These are phyloP conservation scores for Hippoglossus hippoglossus DNA, from an alignment of 2,797 vertebrate species.

Conservation along the genomic window DNA sequence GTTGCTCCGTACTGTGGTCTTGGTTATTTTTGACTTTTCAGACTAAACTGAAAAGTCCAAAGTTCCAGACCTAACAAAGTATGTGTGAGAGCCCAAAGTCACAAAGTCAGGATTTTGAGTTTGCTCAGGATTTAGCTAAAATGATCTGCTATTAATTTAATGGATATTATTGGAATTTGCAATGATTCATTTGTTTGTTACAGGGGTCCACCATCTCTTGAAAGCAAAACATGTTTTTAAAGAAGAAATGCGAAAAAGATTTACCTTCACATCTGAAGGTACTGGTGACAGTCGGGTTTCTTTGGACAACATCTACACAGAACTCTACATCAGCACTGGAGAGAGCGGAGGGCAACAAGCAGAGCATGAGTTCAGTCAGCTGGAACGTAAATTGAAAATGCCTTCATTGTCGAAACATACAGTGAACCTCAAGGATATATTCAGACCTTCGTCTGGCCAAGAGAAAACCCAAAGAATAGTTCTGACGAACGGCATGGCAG, in stretches of 20 bases:
- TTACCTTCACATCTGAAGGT: slow-evolving; percentile 17
- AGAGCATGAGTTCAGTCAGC: slow-evolving; percentile 31
- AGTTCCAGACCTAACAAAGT: too few species aligned
- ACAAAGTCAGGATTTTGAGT: too few species aligned
- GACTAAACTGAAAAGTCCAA: too few species aligned
- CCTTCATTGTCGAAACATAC: neutral
- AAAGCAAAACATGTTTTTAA: neutral
- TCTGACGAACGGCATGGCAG: slow-evolving; percentile 62
- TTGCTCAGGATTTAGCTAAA: too few species aligned
- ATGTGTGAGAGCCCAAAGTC: too few species aligned
- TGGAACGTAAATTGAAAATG: neutral
- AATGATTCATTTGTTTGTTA: neutral
- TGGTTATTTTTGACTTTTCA: too few species aligned
- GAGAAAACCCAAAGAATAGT: slow-evolving; percentile 20
- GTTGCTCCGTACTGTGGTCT: too few species aligned
- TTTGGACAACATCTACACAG: slow-evolving; percentile 40
- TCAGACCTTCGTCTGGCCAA: neutral
- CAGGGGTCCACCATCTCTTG: neutral
- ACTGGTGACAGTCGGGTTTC: neutral
- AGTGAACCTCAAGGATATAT: slow-evolving; percentile 26
- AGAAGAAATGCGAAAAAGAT: neutral
- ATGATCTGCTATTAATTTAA: too few species aligned
- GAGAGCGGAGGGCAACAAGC: slow-evolving; percentile 7
- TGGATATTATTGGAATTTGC: too few species aligned
- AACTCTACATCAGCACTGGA: slow-evolving; percentile 12